phyloP scores from a whole-genome alignment of 1,140 invertebrate genomes.

The Zaprionus davidi region DNA sequence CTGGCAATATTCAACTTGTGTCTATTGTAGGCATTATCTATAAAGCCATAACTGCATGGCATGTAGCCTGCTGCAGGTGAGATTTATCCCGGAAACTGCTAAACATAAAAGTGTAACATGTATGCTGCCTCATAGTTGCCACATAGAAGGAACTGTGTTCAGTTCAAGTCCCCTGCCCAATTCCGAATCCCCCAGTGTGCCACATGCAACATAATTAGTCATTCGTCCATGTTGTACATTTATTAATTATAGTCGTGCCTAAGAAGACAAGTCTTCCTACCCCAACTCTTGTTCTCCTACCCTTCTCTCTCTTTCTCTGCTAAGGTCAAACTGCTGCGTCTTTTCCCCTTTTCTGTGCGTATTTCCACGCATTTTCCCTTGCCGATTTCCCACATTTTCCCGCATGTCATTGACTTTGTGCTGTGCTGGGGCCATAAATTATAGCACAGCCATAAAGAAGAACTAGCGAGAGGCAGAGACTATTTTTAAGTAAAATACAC shows the following conservation, averaged over 20 bases:
- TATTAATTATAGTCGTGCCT: constrained; percentile 18
- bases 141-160: neutral
- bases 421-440: constrained; percentile 47
- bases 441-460: constrained; percentile 37
- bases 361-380: neutral
- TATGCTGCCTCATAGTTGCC: neutral
- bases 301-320: neutral
- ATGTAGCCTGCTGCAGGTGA: too few species aligned
- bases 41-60: too few species aligned
- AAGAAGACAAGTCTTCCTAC: neutral
- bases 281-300: neutral
- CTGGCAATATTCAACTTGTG: too few species aligned
- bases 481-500: constrained; percentile 47
- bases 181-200: neutral
- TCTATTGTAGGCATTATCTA: too few species aligned
- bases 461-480: constrained; percentile 19
- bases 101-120: neutral
- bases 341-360: neutral
- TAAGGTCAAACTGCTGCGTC: constrained; percentile 10
- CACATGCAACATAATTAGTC: constrained; percentile 23
- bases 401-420: constrained; percentile 59
- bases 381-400: neutral
- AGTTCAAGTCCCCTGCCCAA: neutral
- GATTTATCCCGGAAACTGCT: neutral
- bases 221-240: neutral